phyloP scores from a whole-genome alignment of 1,140 invertebrate species.

The Gryon sp. region DNA sequence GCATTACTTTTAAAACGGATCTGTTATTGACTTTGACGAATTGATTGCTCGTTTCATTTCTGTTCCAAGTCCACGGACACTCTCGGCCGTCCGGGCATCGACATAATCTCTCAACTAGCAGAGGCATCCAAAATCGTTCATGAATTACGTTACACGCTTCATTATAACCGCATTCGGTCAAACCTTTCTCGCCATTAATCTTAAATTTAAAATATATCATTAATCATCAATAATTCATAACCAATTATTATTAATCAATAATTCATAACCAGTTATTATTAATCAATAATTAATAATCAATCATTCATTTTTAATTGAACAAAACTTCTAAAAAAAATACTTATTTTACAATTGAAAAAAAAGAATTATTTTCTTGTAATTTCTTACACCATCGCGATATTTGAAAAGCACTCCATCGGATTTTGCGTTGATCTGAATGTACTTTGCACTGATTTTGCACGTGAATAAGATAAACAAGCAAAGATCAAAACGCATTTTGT shows the following conservation, averaged over 20 bases:
- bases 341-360: not conserved
- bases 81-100: conserved; percentile 80
- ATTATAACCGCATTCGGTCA: conserved; percentile 76
- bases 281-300: not conserved
- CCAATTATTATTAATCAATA: not conserved
- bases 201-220: conserved; percentile 45
- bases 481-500: conserved; percentile 19
- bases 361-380: not conserved
- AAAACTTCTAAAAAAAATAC: not conserved
- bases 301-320: too few relatives aligned
- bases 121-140: conserved; percentile 80
- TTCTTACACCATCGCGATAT: conserved; percentile 69
- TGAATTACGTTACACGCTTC: conserved; percentile 81
- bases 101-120: conserved; percentile 80
- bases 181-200: conserved; percentile 80
- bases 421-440: conserved; percentile 70
- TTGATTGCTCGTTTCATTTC: conserved; percentile 64
- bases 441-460: conserved; percentile 42
- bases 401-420: conserved; percentile 66
- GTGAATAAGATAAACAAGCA: conserved; percentile 32
- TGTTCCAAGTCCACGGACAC: conserved; percentile 78
- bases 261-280: not conserved
- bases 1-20: conserved; percentile 81
- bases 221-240: not conserved
- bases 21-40: conserved; percentile 79